Evolutionary conservation across 2,797 vertebrate genomes (phyloP), one percentile per base, ranked within the genome.

Genomic region (Poliocrania exsul): DNA sequence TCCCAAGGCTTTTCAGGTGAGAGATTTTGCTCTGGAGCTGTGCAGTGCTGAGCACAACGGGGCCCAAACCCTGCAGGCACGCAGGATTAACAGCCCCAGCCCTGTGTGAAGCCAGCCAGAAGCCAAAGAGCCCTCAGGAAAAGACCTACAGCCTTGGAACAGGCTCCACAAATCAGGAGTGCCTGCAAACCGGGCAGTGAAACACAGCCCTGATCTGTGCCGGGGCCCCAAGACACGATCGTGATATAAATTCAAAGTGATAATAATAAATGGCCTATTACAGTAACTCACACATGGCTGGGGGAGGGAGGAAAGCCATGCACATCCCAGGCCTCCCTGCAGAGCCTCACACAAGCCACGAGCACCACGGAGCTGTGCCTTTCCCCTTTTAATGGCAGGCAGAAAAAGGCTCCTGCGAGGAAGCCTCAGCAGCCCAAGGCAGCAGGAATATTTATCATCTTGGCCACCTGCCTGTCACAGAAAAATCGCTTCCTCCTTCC

Each of bases 211-310:
- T 12, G 88, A 31, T 87, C 80, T 25, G 23, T 18, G 88, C 95
- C 4, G 73, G 69, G 58, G 83, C 90, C 95, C 35, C 9, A 3
- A 29, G 93, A 57, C 61, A 54, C 17, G 4, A 26, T 11, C 9
- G 3, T 80, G 92, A 92, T 71, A 70, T 28, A 89, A 95, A 96
- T 64, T 51, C 8, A 1, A 90, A 94, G 94, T 56, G 88, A 90
- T 90, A 17, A 95, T 84, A 93, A 96, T 85, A 94, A 95, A 95
- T 77, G 93, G 86, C 51, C 88, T 71, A 78, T 94, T 93, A 83
- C 60, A 79, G 90, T 16, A 49, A 21, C 90, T 67, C 6, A 10
- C 7, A 10, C 54, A 0, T 12, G 47, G 88, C 86, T 44, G 83
- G 81, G 80, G 77, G 53, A 88, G 62, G 73, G 33, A 91, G 47